Base-by-base conservation (phyloP, 2,113 vertebrate species). In the Pelvicachromis taeniatus region DNA sequence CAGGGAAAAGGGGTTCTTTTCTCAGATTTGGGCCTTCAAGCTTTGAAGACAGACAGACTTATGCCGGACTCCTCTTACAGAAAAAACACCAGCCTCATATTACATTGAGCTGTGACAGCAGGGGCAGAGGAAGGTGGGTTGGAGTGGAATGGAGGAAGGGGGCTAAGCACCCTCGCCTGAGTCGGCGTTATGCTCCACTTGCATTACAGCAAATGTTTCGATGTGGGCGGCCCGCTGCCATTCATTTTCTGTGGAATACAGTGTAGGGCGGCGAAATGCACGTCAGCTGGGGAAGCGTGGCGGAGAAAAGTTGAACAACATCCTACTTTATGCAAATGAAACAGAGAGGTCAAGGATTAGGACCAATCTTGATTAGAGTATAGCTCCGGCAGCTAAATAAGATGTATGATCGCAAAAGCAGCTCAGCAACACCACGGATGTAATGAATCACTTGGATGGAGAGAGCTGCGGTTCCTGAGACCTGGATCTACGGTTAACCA, bases 401-500 rank as follows among this genome's bases (percentile, higher is more conserved):
- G 87, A 85, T 53, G 9, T 26, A 40, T 73, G 81, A 89, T 73
- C 11, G 80, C 65, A 87, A 89, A 85, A 73, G 68, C 75, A 80
- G 82, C 59, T 59, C 82, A 81, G 83, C 79, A 83, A 84, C 79
- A 80, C 61, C 81, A 78, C 40, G 61, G 86, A 87, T 83, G 86
- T 86, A 91, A 94, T 92, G 89, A 95, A 94, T 93, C 90, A 91
- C 88, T 89, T 92, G 84, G 91, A 91, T 2, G 21, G 75, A 80
- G 91, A 83, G 77, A 65, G 80, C 42, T 79, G 88, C 8, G 55
- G 85, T 85, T 91, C 82, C 87, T 75, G 82, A 83, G 89, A 91
- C 80, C 90, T 92, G 83, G 91, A 95, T 92, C 91, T 85, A 59
- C 35, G 87, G 87, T 95, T 90, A 93, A 94, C 93, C 91, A 92